Conservation (phyloP, 1,140 invertebrate genomes). For the Papilio machaon region DNA sequence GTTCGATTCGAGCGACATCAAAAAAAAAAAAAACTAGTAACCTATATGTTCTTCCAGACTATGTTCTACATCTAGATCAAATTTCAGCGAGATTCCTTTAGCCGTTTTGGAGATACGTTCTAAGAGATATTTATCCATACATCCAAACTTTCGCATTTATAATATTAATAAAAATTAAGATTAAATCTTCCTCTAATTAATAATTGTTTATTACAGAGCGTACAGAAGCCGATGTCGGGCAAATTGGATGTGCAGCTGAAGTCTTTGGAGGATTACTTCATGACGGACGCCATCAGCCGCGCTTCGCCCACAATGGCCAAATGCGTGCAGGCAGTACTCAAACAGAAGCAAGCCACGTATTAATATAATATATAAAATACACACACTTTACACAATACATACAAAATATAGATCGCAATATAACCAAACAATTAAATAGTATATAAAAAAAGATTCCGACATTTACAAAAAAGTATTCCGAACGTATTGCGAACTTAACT, state of each 20-base stretch:
- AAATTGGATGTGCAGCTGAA: conserved; percentile 90
- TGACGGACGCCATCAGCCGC: conserved; percentile 98
- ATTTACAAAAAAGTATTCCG: not conserved
- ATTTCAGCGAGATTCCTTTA: too few species aligned
- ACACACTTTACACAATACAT: conserved; percentile 1
- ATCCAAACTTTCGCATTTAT: too few species aligned
- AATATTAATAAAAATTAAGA: too few species aligned
- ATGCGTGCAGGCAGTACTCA: conserved; percentile 95
- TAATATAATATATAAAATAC: conserved; percentile 44
- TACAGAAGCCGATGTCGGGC: conserved; percentile 81
- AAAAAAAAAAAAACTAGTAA: too few species aligned
- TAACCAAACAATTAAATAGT: not conserved
- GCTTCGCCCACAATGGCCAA: conserved; percentile 99
- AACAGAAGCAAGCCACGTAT: conserved; percentile 84
- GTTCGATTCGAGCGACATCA: too few species aligned
- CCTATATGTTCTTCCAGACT: too few species aligned
- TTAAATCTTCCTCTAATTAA: too few species aligned
- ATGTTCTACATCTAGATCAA: too few species aligned
- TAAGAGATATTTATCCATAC: too few species aligned
- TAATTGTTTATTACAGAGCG: conserved; percentile 78
- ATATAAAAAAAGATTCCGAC: not conserved
- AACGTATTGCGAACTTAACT: too few species aligned
- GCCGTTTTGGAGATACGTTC: too few species aligned
- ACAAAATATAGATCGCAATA: not conserved
- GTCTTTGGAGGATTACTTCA: conserved; percentile 96